Evolutionary conservation across 2,113 vertebrate species (phyloP), one percentile per base, ranked within the genome.

Genomic region (Bos javanicus): DNA sequence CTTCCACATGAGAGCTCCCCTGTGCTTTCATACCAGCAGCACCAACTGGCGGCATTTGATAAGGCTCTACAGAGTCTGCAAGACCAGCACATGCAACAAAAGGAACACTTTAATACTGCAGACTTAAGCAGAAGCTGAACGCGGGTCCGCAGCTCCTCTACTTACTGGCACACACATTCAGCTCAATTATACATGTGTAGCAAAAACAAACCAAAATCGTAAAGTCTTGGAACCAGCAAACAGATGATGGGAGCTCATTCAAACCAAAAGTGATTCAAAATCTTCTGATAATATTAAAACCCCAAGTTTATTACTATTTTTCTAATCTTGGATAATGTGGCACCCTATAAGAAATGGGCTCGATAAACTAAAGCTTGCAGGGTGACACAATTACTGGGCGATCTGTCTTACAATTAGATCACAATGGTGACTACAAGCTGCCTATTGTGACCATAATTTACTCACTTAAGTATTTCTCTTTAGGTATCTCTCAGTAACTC

Each of bases 41-140:
- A 99, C 98, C 99, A 98, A 99, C 99, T 99, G 99, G 98, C 98
- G 97, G 98, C 95, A 98, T 98, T 98, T 99, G 99, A 99, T 99
- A 99, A 99, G 99, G 98, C 98, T 98, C 98, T 39, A 97, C 96
- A 96, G 98, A 97, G 96, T 76, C 98, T 97, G 98, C 98, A 98
- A 95, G 98, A 97, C 97, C 98, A 98, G 98, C 98, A 97, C 83
- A n/a, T 30, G 97, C 60, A 96, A 98, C 98, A 95, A 92, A 98
- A 97, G 98, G 97, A 97, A 94, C 83, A 28, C 97, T 96, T 97
- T 16, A 96, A 98, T 97, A 60, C 95, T 60, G 96, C 98, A 98
- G 98, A 96, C 96, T 97, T 87, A 54, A 97, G 98, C 98, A 98
- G 96, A 97, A 98, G 95, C 90, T 57, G 28, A 28, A 97, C 48